Evolutionary conservation across 2,888 invertebrate species (phyloP).

Genomic region (Lymantria monacha): DNA sequence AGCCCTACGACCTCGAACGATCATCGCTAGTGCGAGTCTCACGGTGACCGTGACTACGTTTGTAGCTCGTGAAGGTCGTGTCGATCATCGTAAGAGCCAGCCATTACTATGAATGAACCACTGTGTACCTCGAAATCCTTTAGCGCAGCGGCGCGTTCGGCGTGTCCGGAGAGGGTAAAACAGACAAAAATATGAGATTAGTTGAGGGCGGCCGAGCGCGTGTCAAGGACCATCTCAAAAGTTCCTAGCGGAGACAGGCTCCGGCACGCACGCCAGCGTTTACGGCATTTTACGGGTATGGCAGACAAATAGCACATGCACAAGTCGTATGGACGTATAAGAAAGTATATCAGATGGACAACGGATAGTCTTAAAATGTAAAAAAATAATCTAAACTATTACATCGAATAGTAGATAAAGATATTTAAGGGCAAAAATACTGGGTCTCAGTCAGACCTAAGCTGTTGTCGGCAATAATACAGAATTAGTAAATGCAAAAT

Average conservation of each 20-base stretch:
- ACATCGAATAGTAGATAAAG: constrained; percentile 72
- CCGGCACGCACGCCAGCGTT: constrained; percentile 37
- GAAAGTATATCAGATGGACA: constrained; percentile 60
- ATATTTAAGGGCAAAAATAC: constrained; percentile 58
- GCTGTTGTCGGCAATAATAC: constrained; percentile 57
- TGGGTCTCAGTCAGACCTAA: constrained; percentile 57
- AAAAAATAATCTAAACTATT: constrained; percentile 68
- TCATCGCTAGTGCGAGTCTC: constrained; percentile 66
- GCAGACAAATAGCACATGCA: constrained; percentile 75
- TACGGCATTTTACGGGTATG: constrained; percentile 34
- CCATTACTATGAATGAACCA: constrained; percentile 80
- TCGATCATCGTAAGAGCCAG: constrained; percentile 74
- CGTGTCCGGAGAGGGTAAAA: constrained; percentile 87
- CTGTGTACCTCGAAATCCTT: constrained; percentile 93
- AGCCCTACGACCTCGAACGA: constrained; percentile 82
- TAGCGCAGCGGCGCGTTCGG: constrained; percentile 85
- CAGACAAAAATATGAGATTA: constrained; percentile 86
- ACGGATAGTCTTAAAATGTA: constrained; percentile 63
- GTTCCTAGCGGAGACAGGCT: constrained; percentile 84
- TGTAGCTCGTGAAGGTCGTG: constrained; percentile 64
- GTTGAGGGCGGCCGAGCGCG: constrained; percentile 80
- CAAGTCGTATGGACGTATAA: constrained; percentile 48
- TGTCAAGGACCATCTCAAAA: constrained; percentile 96
- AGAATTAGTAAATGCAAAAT: constrained; percentile 54
- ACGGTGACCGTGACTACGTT: constrained; percentile 67